Evolutionary conservation across 2,797 vertebrate species (phyloP).

Genomic region (Enoplosus armatus): DNA sequence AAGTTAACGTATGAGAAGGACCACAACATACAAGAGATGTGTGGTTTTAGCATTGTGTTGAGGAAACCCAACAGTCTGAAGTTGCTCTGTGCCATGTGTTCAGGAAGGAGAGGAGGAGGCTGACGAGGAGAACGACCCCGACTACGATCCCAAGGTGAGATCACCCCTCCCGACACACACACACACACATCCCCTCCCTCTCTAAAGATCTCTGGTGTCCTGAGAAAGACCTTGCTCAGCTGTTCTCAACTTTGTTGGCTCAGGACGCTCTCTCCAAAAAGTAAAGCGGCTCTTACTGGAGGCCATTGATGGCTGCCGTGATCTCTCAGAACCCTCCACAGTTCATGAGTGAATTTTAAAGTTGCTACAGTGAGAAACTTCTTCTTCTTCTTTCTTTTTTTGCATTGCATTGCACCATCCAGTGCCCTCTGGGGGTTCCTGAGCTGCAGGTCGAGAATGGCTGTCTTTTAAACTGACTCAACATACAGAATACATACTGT

Average conservation of each 20-base stretch:
- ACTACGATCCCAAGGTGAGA: conserved; percentile 97
- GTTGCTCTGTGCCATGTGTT: conserved; percentile 40
- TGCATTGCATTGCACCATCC: not conserved
- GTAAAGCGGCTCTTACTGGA: conserved; percentile 9
- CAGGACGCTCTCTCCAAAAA: conserved; percentile 30
- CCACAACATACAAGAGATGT: not conserved
- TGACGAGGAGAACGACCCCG: conserved; percentile 98
- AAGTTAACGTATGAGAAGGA: not conserved
- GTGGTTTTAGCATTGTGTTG: not conserved
- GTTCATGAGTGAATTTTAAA: not conserved
- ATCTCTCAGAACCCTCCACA: conserved; percentile 4
- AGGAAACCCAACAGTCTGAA: not conserved
- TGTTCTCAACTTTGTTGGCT: conserved; percentile 65
- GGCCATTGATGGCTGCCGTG: not conserved
- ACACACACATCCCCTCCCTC: not conserved
- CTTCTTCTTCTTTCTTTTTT: no score
- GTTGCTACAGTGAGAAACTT: not conserved
- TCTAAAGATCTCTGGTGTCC: conserved; percentile 52
- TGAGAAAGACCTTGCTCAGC: conserved; percentile 59
- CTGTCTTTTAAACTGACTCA: conserved; percentile 47
- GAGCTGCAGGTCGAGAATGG: conserved; percentile 56
- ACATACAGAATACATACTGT: conserved; percentile 80
- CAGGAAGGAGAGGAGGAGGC: conserved; percentile 99
- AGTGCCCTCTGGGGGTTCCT: conserved; percentile 16
- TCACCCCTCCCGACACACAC: not conserved